These are phyloP conservation scores for Lathamus discolor DNA, from an alignment of 2,113 vertebrate species.

Conservation along the genomic window DNA sequence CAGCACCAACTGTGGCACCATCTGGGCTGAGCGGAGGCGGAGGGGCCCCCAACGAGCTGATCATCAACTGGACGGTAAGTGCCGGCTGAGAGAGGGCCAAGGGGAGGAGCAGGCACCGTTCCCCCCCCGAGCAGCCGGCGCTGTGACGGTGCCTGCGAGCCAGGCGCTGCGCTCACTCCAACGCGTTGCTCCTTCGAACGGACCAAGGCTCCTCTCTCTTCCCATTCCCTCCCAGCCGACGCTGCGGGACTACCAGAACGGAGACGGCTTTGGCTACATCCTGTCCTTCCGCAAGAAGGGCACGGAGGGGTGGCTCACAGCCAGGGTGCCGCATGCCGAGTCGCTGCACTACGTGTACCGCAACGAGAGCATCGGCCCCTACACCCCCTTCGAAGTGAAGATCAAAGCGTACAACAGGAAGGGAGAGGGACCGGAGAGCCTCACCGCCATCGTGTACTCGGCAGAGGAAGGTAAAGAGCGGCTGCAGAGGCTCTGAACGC, in stretches of 20 bases:
- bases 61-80: conserved; percentile 92
- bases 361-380: conserved; percentile 86
- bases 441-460: conserved; percentile 86
- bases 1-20: conserved; percentile 93
- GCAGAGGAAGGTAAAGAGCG: conserved; percentile 88
- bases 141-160: background rate
- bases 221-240: conserved; percentile 74
- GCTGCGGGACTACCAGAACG: conserved; percentile 93
- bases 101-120: background rate
- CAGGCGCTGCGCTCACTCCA: background rate
- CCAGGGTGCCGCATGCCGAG: conserved; percentile 81
- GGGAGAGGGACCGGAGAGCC: conserved; percentile 93
- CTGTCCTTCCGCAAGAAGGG: conserved; percentile 86
- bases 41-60: conserved; percentile 90
- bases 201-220: background rate
- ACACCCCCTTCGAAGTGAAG: conserved; percentile 92
- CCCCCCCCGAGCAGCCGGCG: rapidly evolving
- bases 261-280: conserved; percentile 91
- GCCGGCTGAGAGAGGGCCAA: background rate
- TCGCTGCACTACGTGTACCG: conserved; percentile 89
- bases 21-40: conserved; percentile 93
- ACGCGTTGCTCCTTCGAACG: rapidly evolving
- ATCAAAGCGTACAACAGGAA: conserved; percentile 90
- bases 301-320: conserved; percentile 75
- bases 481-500: background rate